Evolutionary conservation across 2,888 invertebrate species (phyloP).

Genomic region (Cinara cedri): DNA sequence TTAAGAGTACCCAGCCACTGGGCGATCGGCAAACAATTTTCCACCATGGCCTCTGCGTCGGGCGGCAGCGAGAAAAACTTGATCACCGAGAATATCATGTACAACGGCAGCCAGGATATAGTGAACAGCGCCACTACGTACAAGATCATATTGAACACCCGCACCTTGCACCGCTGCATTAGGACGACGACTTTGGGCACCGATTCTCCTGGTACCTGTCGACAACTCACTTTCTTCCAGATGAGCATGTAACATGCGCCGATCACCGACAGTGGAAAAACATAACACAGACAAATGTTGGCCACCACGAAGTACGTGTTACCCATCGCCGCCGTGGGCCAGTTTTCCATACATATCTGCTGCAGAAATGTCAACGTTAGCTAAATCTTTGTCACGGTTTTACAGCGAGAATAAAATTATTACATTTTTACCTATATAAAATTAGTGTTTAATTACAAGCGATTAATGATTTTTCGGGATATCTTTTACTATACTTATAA

Average conservation of each 20-base stretch:
- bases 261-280: constrained; percentile 66
- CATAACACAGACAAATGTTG: constrained; percentile 66
- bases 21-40: constrained; percentile 64
- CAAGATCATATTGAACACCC: constrained; percentile 66
- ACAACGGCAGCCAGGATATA: constrained; percentile 67
- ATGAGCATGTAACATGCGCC: constrained; percentile 67
- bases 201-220: constrained; percentile 65
- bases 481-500: no score
- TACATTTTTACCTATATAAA: no score
- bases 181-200: constrained; percentile 61
- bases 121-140: constrained; percentile 67
- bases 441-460: no score
- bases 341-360: constrained; percentile 64
- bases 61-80: constrained; percentile 62
- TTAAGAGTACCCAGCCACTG: constrained; percentile 68
- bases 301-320: constrained; percentile 67
- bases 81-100: constrained; percentile 64
- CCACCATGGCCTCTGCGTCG: constrained; percentile 60
- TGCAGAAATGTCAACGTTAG: constrained; percentile 57
- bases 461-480: no score
- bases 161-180: constrained; percentile 62
- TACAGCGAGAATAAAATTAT: no score
- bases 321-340: constrained; percentile 64
- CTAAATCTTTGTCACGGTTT: no score
- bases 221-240: constrained; percentile 64